A percentile compares a stretch with the other conserved stretches of the same genome.
Evolutionary conservation across 2,888 invertebrate genomes (phyloP).

Genomic region (Magallana nippona): DNA sequence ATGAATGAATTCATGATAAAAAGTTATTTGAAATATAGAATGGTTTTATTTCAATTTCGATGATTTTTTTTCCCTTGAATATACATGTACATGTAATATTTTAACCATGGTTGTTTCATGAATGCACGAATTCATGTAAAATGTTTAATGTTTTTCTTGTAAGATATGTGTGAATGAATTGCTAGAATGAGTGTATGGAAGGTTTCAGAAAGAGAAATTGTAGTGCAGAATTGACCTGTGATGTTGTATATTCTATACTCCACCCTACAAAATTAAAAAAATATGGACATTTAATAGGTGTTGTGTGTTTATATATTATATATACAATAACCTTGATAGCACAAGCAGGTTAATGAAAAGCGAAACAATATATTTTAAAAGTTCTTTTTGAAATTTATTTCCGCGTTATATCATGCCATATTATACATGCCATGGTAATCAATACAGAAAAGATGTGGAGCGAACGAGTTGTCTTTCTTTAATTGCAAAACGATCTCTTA

Average conservation of each 20-base stretch:
- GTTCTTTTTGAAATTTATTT: not conserved
- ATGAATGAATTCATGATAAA: no score
- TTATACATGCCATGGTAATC: no score
- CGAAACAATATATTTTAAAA: no score
- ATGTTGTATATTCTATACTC: constrained; percentile 27
- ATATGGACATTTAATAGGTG: not conserved
- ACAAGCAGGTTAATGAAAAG: no score
- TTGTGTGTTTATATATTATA: not conserved
- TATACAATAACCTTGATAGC: not conserved
- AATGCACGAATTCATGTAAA: constrained; percentile 4
- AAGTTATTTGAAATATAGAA: no score
- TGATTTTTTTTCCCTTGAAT: not conserved
- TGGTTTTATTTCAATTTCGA: not conserved
- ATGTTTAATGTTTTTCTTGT: not conserved
- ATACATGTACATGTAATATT: not conserved
- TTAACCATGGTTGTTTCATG: constrained; percentile 14
- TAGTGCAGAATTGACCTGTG: constrained; percentile 17
- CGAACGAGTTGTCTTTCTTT: constrained; percentile 3
- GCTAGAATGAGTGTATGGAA: not conserved
- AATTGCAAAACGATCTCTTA: not conserved
- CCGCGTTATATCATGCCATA: not conserved
- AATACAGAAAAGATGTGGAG: not conserved
- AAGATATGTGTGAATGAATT: not conserved
- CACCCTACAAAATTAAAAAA: constrained; percentile 25
- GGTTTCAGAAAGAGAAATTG: not conserved